Conservation (phyloP, 2,888 invertebrate species). For the Agriopis aurantiaria region DNA sequence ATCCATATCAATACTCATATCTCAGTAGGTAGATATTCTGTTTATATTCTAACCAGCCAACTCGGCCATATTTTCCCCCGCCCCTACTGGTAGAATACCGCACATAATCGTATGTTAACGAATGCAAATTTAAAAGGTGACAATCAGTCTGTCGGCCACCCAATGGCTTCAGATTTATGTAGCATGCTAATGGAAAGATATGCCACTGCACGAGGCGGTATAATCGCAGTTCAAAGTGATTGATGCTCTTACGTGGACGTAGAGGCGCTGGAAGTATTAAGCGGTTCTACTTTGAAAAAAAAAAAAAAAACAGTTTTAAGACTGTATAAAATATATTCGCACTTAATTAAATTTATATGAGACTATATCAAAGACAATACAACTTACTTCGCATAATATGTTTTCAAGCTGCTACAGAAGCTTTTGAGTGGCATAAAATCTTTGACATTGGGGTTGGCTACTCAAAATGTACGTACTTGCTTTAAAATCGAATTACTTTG, state of each 20-base stretch:
- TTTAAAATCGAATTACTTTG: too few relatives aligned
- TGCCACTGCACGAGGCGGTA: constrained; percentile 76
- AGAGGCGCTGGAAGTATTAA: constrained; percentile 46
- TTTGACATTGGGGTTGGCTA: too few relatives aligned
- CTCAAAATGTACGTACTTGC: too few relatives aligned
- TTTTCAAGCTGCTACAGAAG: too few relatives aligned
- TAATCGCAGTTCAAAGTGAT: constrained; percentile 72
- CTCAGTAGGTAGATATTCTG: too few relatives aligned
- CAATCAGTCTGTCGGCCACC: constrained; percentile 80
- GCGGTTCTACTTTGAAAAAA: background rate
- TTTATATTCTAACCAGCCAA: background rate
- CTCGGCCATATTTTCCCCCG: background rate
- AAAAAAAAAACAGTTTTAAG: too few relatives aligned
- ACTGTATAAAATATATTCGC: too few relatives aligned
- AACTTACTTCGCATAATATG: too few relatives aligned
- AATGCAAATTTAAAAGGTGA: constrained; percentile 85
- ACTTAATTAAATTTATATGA: too few relatives aligned
- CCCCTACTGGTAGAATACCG: constrained; percentile 13
- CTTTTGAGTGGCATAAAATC: too few relatives aligned
- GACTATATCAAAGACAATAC: too few relatives aligned
- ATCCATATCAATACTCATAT: too few relatives aligned
- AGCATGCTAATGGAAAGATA: constrained; percentile 76
- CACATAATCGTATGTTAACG: constrained; percentile 60
- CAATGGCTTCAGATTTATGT: constrained; percentile 71
- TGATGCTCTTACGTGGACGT: constrained; percentile 62